Evolutionary conservation across 2,888 invertebrate species (phyloP), one percentile per base, ranked within the genome.

Genomic region (Sesia bembeciformis): DNA sequence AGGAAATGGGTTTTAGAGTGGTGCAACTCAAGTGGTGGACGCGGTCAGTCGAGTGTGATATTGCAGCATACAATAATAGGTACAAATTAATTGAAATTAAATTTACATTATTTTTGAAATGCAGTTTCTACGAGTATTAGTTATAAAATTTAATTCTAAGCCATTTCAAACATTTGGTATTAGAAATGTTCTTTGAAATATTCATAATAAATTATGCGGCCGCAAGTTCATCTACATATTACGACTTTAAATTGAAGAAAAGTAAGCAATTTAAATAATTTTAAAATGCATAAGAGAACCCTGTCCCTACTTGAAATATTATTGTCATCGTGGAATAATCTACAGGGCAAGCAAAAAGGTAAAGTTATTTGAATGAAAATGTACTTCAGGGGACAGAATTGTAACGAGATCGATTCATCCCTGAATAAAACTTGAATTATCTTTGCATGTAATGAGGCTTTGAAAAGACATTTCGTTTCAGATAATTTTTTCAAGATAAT

Each of bases 301-400:
- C 52, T 38, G 50, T 38, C 54, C 46, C 53, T 53, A 41, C 53
- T 52, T 52, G 56, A 59, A 59, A 57, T 60, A 62, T 61, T 58
- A 59, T 63, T 62, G 55, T 58, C 57, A 58, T 60, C 59, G 60
- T 62, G 52, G 55, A 58, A 57, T 59, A 58, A 60, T 61, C 57
- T 54, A 54, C 54, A 42, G 57, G 53, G 46, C 51, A 40, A 39
- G n/a, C 49, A 52, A 54, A 52, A 55, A 52, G 51, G 53, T 53
- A 57, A 54, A 52, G 39, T 52, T 51, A 62, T 63, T 63, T 62
- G 62, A 62, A 63, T 63, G 59, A 58, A 57, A 60, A 5, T 50
- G 38, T 50, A 50, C 50, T 50, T 50, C 38, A 7, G 7, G 39
- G 39, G 39, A 39, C 53, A 57, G 53, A 52, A 56, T 56, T 51